Evolutionary conservation across 2,888 invertebrate species (phyloP).

Genomic region (Cosmorhoe ocellata): DNA sequence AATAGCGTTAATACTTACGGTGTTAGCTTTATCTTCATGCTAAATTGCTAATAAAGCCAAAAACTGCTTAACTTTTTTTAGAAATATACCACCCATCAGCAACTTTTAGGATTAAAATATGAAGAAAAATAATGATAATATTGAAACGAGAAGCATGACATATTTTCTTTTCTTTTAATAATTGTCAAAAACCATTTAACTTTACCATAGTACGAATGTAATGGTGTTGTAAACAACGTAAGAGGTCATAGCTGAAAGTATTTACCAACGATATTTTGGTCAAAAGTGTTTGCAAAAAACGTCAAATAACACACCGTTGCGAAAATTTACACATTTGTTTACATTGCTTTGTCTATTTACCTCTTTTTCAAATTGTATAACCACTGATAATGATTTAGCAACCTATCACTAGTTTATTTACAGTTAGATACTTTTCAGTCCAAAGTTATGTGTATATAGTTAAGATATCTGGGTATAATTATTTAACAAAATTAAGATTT

Average conservation of each 20-base stretch:
- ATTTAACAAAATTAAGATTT: too few relatives aligned
- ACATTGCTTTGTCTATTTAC: slow-evolving; percentile 20
- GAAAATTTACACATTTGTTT: slow-evolving; percentile 24
- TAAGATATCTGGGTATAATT: too few relatives aligned
- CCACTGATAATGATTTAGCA: slow-evolving; percentile 22
- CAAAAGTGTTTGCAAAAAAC: slow-evolving; percentile 15
- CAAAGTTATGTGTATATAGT: too few relatives aligned
- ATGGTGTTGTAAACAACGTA: not conserved
- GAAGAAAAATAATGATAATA: too few relatives aligned
- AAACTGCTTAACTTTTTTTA: too few relatives aligned
- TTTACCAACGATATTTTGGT: not conserved
- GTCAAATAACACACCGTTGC: slow-evolving; percentile 4
- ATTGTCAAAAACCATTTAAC: too few relatives aligned
- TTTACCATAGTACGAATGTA: too few relatives aligned
- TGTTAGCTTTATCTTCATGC: slow-evolving; percentile 17
- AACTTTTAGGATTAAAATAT: too few relatives aligned
- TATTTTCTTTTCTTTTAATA: too few relatives aligned
- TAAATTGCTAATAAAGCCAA: slow-evolving; percentile 1
- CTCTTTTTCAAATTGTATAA: slow-evolving; percentile 22
- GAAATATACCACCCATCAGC: too few relatives aligned
- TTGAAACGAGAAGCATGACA: too few relatives aligned
- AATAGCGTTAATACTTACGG: slow-evolving; percentile 11
- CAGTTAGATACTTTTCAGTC: too few relatives aligned
- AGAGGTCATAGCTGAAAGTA: slow-evolving; percentile 8
- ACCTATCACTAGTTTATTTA: slow-evolving; percentile 1